phyloP scores from a whole-genome alignment of 2,797 vertebrate species.

The Trichosurus vulpecula region DNA sequence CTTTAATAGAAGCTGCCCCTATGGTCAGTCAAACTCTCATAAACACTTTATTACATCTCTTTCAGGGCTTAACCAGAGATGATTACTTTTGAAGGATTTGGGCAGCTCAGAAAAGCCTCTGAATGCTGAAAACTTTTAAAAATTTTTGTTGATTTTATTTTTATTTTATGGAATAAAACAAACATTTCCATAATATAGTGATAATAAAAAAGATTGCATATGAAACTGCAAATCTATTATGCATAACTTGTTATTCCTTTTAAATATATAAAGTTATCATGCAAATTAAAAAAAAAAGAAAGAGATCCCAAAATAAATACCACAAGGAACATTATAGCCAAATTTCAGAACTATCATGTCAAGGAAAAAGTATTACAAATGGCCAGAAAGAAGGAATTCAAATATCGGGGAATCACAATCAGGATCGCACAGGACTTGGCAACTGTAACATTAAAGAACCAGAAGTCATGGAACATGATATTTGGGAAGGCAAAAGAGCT shows the following conservation, averaged over 20 bases:
- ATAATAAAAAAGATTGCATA: not conserved
- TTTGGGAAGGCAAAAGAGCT: too few species aligned
- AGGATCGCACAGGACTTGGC: too few species aligned
- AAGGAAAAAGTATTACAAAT: too few species aligned
- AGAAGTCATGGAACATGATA: too few species aligned
- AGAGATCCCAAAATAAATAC: too few species aligned
- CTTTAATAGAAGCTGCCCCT: not conserved
- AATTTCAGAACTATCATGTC: too few species aligned
- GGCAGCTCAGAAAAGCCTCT: constrained; percentile 5
- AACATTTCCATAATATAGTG: not conserved
- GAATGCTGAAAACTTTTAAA: not conserved
- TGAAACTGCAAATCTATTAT: not conserved
- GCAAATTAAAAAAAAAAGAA: too few species aligned
- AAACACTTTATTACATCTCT: not conserved
- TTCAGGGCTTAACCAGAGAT: not conserved
- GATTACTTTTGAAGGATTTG: not conserved
- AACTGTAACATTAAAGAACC: too few species aligned
- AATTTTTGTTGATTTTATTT: not conserved
- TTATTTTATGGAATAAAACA: not conserved
- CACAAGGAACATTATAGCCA: too few species aligned
- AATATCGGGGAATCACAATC: too few species aligned
- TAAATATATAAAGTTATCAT: too few species aligned
- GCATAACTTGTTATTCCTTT: not conserved
- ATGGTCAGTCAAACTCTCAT: not conserved
- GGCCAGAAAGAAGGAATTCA: too few species aligned